Evolutionary conservation across 2,888 invertebrate species (phyloP).

Genomic region (Drosophila differens): DNA sequence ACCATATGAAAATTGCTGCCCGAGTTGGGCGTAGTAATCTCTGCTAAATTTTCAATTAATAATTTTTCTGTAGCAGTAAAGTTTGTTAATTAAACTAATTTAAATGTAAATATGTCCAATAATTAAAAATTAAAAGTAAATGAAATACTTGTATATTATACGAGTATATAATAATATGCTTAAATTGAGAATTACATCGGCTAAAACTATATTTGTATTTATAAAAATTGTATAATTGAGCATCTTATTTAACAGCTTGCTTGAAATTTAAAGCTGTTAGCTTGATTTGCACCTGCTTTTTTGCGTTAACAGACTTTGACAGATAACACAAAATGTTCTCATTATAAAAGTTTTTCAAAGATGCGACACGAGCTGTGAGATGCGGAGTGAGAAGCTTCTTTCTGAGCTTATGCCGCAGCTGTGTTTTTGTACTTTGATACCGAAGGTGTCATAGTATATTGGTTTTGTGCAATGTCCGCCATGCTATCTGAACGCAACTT

Average conservation of each 20-base stretch:
- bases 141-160: slow-evolving; percentile 1
- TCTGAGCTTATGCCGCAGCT: slow-evolving; percentile 18
- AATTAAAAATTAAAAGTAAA: background rate
- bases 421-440: background rate
- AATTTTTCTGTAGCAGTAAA: slow-evolving; percentile 9
- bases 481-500: no score
- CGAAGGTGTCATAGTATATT: no score
- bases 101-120: slow-evolving; percentile 3
- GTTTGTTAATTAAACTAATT: slow-evolving; percentile 23
- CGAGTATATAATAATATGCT: background rate
- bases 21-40: background rate
- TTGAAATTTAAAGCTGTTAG: background rate
- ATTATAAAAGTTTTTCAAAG: slow-evolving; percentile 3
- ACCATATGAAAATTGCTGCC: slow-evolving; percentile 6
- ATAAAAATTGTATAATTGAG: background rate
- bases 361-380: slow-evolving; percentile 2
- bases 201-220: background rate
- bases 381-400: slow-evolving; percentile 1
- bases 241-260: background rate
- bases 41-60: slow-evolving; percentile 21
- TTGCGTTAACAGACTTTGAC: background rate
- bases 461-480: no score
- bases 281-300: slow-evolving; percentile 2
- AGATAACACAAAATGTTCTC: background rate
- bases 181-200: background rate